A percentile compares a stretch with the other conserved stretches of the same genome.
Evolutionary conservation across 2,797 vertebrate species (phyloP).

Genomic region (Poeciliopsis paucimaculata): DNA sequence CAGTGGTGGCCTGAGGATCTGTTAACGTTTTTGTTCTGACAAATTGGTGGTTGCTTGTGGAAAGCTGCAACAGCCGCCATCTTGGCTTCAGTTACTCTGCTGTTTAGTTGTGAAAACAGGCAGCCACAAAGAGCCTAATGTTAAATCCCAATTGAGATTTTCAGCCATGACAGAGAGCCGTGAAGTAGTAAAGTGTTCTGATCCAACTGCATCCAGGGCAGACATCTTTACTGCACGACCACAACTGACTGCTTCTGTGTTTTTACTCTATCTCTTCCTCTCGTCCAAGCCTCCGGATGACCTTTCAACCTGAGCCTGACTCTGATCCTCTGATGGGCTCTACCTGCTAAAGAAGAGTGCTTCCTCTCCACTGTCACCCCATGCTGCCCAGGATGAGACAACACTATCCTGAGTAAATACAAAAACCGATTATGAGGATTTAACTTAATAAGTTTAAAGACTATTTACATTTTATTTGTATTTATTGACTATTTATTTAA

Average conservation of each 20-base stretch:
- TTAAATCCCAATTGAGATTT: neutral
- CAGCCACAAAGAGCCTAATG: neutral
- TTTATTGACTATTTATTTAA: neutral
- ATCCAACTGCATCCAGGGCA: neutral
- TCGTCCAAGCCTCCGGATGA: neutral
- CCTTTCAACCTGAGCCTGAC: neutral
- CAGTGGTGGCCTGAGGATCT: neutral
- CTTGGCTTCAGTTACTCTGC: neutral
- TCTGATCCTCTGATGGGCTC: neutral
- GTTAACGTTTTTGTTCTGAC: slow-evolving; percentile 10
- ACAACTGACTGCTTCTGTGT: neutral
- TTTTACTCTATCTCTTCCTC: neutral
- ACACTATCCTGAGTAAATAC: no score
- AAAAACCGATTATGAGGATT: no score
- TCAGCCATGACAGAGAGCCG: neutral
- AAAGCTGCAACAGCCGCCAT: neutral
- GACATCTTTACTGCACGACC: neutral
- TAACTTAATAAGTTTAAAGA: no score
- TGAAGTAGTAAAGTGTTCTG: neutral
- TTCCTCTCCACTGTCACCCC: neutral
- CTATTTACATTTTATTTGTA: no score
- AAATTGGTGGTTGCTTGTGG: slow-evolving; percentile 7
- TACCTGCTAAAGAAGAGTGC: neutral
- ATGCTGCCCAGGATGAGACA: neutral
- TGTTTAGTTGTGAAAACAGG: slow-evolving; percentile 8